These are phyloP conservation scores for Ceryle rudis DNA, from an alignment of 2,797 vertebrate species.

Conservation along the genomic window DNA sequence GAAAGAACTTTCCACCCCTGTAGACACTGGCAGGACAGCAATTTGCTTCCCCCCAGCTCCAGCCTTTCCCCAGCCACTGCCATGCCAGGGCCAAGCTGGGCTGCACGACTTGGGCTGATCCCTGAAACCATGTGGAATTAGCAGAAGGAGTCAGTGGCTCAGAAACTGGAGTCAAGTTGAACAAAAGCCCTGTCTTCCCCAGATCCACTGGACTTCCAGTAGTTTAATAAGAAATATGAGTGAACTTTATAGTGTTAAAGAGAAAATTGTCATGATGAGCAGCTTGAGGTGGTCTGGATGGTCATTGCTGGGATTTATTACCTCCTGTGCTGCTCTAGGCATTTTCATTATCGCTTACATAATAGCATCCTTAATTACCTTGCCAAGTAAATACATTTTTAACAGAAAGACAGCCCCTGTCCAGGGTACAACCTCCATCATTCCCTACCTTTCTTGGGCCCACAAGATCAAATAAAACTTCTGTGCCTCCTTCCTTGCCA, in stretches of 20 bases:
- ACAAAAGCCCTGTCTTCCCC: background rate
- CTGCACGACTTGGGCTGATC: background rate
- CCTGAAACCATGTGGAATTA: background rate
- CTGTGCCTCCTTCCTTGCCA: background rate
- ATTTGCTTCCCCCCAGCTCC: background rate
- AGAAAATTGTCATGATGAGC: background rate
- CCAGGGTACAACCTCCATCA: background rate
- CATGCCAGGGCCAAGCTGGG: accelerated
- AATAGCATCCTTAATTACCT: background rate
- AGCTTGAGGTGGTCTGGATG: background rate
- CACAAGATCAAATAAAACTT: background rate
- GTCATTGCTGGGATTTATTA: background rate
- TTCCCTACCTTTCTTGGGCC: background rate
- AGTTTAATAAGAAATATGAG: background rate
- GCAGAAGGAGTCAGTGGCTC: background rate
- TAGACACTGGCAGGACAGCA: background rate
- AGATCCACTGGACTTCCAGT: background rate
- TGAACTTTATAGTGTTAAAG: background rate
- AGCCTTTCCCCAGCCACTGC: accelerated
- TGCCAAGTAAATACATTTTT: background rate
- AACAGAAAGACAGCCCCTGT: background rate
- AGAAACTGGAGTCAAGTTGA: background rate
- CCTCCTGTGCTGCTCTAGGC: background rate
- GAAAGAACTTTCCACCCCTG: background rate
- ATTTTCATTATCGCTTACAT: background rate